Percentiles rank a stretch among this genome's conserved stretches.
phyloP scores from a whole-genome alignment of 2,888 invertebrate genomes.

The Gerris lacustris region DNA sequence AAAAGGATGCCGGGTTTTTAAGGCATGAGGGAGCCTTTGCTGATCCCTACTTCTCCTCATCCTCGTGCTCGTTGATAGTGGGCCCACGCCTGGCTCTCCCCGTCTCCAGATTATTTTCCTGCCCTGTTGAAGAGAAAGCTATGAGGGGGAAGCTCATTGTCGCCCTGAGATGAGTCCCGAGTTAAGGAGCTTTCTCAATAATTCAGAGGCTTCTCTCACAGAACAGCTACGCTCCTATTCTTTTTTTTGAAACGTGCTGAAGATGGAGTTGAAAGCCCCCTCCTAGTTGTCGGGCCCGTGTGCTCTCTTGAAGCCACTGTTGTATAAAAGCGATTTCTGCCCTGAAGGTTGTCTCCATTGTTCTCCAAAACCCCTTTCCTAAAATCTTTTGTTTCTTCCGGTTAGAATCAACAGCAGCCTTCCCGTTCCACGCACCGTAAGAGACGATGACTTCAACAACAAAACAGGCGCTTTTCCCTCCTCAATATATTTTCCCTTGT shows the following conservation, averaged over 20 bases:
- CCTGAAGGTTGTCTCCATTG: neutral
- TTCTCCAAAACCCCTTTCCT: neutral
- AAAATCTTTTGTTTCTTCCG: neutral
- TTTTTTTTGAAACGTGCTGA: neutral
- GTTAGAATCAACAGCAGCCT: too few species aligned
- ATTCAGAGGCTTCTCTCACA: neutral
- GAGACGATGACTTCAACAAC: too few species aligned
- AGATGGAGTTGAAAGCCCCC: neutral
- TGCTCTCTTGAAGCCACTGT: neutral
- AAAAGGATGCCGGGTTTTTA: too few species aligned
- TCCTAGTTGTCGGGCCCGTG: neutral
- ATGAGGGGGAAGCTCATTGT: neutral
- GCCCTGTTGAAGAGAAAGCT: too few species aligned
- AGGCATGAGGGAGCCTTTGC: too few species aligned
- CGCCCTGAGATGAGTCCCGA: neutral
- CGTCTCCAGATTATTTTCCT: too few species aligned
- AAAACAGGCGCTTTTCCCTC: too few species aligned
- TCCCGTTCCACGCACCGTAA: too few species aligned
- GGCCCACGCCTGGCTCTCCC: too few species aligned
- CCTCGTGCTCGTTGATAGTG: too few species aligned
- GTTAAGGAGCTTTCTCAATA: slow-evolving; percentile 3
- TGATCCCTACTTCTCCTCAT: too few species aligned
- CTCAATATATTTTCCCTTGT: too few species aligned
- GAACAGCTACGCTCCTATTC: neutral
- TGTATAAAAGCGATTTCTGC: neutral